Evolutionary conservation across 1,140 invertebrate species (phyloP).

Genomic region (Pachyrhynchus sulphureomaculatus): DNA sequence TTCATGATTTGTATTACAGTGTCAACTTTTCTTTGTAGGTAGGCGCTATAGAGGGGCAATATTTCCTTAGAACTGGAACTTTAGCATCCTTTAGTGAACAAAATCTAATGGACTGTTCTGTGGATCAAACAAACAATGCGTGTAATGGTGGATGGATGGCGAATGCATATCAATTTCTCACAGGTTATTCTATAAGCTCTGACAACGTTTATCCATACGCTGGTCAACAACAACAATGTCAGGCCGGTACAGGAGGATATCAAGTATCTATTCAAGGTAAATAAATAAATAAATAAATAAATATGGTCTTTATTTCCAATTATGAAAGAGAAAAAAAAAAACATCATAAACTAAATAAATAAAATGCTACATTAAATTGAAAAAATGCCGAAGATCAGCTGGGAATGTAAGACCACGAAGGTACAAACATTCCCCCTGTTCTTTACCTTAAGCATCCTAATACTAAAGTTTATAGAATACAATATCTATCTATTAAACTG

Average conservation of each 20-base stretch:
- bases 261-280: constrained; percentile 57
- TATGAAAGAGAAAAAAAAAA: no score
- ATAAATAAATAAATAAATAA: no score
- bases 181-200: constrained; percentile 85
- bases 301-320: no score
- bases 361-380: background rate
- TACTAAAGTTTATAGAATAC: no score
- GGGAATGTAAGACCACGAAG: no score
- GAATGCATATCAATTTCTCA: constrained; percentile 86
- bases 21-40: no score
- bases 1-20: no score
- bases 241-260: constrained; percentile 50
- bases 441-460: no score
- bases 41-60: constrained; percentile 91
- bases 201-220: constrained; percentile 87
- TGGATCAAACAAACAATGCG: constrained; percentile 86
- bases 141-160: constrained; percentile 95
- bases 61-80: constrained; percentile 78
- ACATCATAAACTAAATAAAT: no score
- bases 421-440: background rate
- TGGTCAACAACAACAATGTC: constrained; percentile 68
- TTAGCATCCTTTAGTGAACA: constrained; percentile 93
- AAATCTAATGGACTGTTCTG: constrained; percentile 93
- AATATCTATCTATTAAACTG: no score
- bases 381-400: no score